phyloP scores from a whole-genome alignment of 2,888 invertebrate species.

The Lasius fuliginosus region DNA sequence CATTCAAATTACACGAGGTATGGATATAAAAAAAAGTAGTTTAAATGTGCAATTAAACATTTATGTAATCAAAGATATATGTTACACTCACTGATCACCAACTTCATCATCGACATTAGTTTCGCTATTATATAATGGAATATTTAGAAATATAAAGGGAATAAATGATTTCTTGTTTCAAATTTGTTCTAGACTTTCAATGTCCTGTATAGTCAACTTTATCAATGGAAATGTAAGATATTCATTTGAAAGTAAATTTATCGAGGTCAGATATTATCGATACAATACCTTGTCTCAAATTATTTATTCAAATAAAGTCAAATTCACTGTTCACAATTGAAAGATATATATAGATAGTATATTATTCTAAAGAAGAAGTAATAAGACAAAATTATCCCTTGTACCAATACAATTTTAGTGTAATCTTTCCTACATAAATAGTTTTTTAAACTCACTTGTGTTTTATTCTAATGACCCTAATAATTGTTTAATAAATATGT shows the following conservation, averaged over 20 bases:
- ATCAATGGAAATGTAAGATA: neutral
- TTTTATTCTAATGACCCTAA: neutral
- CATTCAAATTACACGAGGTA: neutral
- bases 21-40: neutral
- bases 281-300: constrained; percentile 56
- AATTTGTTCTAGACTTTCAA: constrained; percentile 2
- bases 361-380: constrained; percentile 50
- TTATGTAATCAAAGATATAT: constrained; percentile 24
- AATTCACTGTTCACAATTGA: constrained; percentile 62
- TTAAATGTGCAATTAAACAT: neutral
- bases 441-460: too few relatives aligned
- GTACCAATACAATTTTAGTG: constrained; percentile 52
- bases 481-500: neutral
- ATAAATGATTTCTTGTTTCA: constrained; percentile 42
- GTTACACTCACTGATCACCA: neutral
- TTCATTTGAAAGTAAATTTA: constrained; percentile 42
- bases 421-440: constrained; percentile 51
- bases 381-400: constrained; percentile 60
- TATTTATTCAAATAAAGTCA: constrained; percentile 71
- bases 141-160: constrained; percentile 42
- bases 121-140: constrained; percentile 48
- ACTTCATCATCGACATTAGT: neutral
- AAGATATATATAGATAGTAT: constrained; percentile 31
- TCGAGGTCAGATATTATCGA: constrained; percentile 59
- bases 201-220: neutral